These are phyloP conservation scores for Mongoloraphidia duomilia DNA, from an alignment of 2,888 invertebrate genomes.

Conservation along the genomic window DNA sequence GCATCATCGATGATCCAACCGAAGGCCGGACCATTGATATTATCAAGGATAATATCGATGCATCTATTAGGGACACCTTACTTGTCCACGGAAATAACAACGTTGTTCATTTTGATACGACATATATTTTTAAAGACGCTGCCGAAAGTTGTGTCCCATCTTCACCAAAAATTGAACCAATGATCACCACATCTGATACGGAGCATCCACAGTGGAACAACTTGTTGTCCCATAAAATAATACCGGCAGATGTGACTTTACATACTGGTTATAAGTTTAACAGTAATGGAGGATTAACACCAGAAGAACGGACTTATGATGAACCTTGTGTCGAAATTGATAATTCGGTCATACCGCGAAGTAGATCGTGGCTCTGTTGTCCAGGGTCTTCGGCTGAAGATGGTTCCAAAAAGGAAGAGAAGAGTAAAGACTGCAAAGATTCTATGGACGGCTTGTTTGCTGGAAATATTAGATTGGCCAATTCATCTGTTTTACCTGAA, in stretches of 20 bases:
- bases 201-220: too few species aligned
- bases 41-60: too few species aligned
- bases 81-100: not conserved
- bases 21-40: too few species aligned
- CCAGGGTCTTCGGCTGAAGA: constrained; percentile 22
- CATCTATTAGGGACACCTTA: too few species aligned
- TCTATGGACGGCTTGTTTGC: constrained; percentile 35
- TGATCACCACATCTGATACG: too few species aligned
- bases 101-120: constrained; percentile 18
- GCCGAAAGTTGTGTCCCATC: constrained; percentile 25
- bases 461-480: constrained; percentile 10
- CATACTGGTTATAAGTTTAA: too few species aligned
- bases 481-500: not conserved
- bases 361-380: constrained; percentile 34
- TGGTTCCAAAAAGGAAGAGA: constrained; percentile 15
- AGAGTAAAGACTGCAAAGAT: constrained; percentile 5
- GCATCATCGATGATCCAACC: too few species aligned
- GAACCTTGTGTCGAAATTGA: constrained; percentile 28
- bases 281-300: constrained; percentile 6
- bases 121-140: constrained; percentile 43
- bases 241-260: too few species aligned
- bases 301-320: constrained; percentile 29
- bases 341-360: constrained; percentile 22
- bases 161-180: too few species aligned
- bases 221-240: too few species aligned